Base-by-base conservation (phyloP, 2,888 invertebrate genomes). In the Cataglyphis albicans region DNA sequence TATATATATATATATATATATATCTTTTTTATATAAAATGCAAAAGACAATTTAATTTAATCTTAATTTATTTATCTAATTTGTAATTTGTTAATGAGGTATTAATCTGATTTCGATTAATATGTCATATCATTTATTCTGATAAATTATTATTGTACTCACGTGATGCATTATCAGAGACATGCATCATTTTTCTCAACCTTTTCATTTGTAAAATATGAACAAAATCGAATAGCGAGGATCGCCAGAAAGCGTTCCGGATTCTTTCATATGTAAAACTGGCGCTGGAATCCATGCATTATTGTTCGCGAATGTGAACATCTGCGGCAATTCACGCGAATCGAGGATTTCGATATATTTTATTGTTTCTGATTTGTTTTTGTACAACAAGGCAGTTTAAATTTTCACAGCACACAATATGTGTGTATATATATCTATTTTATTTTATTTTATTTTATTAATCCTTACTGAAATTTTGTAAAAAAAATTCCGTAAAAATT, bases 231-330 rank as follows among this genome's bases (percentile, higher is more conserved):
- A 67, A 76, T 41, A 29, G 52, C 64, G 7, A 75, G 35, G 18
- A 29, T 9, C 2, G n/a, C 1, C 15, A 29, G 48, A 55, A 76
- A 76, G 41, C 15, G 18, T 76, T 57, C n/a, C 41, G 41, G 29
- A 76, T 65, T 76, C 29, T 76, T 25, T 76, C 55, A 12, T 29
- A 55, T 55, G 75, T 65, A 75, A 75, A 75, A 75, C 48, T 48
- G 35, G 35, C 15, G 21, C 7, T 29, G 25, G 57, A 76, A 67
- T 64, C 55, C 38, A 38, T 68, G 41, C 29, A 76, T 67, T 29
- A 76, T 76, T 55, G 25, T 76, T 67, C 41, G 35, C n/a, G 25
- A 55, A 76, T 6, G 2, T 15, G 25, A 9, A 29, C 55, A 76
- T 55, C 29, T 55, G 41, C 15, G 5, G 38, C 9, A 41, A 41